phyloP scores from a whole-genome alignment of 2,888 invertebrate genomes.

The Dorcus hopei region DNA sequence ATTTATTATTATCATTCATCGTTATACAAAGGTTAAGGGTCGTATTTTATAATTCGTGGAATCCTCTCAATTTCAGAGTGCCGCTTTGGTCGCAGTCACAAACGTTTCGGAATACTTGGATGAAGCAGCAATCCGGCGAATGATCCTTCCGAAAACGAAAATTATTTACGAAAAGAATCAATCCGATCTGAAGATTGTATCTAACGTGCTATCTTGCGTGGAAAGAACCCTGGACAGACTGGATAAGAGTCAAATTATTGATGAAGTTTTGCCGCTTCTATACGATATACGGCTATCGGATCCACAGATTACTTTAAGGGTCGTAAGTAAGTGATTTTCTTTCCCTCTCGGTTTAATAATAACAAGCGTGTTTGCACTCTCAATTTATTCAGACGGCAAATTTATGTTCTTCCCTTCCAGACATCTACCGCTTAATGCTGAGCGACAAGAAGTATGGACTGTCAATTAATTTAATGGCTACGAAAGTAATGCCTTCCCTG shows the following conservation, averaged over 20 bases:
- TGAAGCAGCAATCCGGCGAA: constrained; percentile 73
- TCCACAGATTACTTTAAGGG: constrained; percentile 82
- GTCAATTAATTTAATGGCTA: constrained; percentile 88
- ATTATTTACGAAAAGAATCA: constrained; percentile 75
- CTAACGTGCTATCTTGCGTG: constrained; percentile 73
- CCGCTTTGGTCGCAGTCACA: constrained; percentile 82
- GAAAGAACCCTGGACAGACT: constrained; percentile 80
- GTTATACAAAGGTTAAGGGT: too few relatives aligned
- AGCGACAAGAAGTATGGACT: constrained; percentile 88
- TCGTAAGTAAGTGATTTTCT: constrained; percentile 78
- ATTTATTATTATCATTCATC: too few relatives aligned
- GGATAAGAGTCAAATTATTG: constrained; percentile 83
- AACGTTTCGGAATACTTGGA: constrained; percentile 82
- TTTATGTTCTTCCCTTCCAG: constrained; percentile 53
- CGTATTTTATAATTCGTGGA: too few relatives aligned
- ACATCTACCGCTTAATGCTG: constrained; percentile 87
- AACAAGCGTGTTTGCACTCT: constrained; percentile 19
- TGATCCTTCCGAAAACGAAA: constrained; percentile 82
- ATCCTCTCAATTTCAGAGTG: constrained; percentile 61
- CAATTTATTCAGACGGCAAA: neutral
- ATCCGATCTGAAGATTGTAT: constrained; percentile 75
- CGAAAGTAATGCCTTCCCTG: constrained; percentile 87
- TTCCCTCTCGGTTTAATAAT: neutral
- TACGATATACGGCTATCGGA: constrained; percentile 83
- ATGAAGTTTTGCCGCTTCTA: constrained; percentile 85